Evolutionary conservation across 2,888 invertebrate species (phyloP), one percentile per base, ranked within the genome.

Genomic region (Dynastes maya): DNA sequence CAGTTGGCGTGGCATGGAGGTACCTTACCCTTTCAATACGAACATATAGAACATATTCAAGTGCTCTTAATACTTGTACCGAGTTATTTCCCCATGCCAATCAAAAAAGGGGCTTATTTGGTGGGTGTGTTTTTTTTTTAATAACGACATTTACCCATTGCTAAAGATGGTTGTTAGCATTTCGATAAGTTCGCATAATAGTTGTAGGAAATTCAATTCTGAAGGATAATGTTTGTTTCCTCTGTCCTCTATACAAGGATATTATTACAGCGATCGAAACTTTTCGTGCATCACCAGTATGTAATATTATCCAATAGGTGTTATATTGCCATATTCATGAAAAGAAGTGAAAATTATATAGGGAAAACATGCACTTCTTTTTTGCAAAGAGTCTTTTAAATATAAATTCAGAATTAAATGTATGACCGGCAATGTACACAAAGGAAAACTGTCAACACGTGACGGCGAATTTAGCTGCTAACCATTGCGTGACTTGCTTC

Each of bases 81-180:
- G 29, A 77, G 58, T 61, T 16, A 61, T 29, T 58, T 77, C 70
- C 70, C 65, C 70, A 68, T 70, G 45, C 68, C 70, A 77, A 77
- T 77, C 77, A 77, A 77, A 77, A 51, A 49, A 61, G 77, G 77
- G 29, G 29, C 49, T 70, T 58, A 58, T 70, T 77, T 77, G 11
- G 77, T 77, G 77, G 77, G 77, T 77, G 77, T 68, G 70, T 77
- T 77, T 77, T 58, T 71, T 71, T 53, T 71, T 71, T 55, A 71
- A 71, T 53, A 71, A 71, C 37, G 70, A 71, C 70, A 55, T 71
- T 71, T 55, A 55, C 55, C 55, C 53, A 29, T 4, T 32, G 13
- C 32, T 70, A 70, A 51, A 70, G 9, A 70, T 70, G 53, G 51
- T 70, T 51, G 68, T 68, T 29, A 11, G 53, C 53, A 53, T 27